phyloP scores from a whole-genome alignment of 2,113 vertebrate species.

The Seriola rivoliana region DNA sequence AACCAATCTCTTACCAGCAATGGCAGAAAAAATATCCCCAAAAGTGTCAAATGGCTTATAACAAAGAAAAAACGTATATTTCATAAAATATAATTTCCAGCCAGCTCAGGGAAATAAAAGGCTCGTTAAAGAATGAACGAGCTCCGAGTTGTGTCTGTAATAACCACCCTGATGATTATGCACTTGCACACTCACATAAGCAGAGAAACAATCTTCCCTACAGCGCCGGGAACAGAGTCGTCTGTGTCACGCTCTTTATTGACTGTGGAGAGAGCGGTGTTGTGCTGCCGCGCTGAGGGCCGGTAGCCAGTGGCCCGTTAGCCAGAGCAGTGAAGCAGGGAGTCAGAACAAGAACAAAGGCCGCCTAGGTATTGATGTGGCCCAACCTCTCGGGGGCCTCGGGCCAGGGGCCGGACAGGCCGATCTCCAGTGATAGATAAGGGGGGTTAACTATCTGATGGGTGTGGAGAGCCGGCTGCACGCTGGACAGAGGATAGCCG shows the following conservation, averaged over 20 bases:
- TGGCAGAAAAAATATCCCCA: neutral
- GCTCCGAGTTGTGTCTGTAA: neutral
- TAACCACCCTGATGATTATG: constrained; percentile 9
- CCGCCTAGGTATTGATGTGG: constrained; percentile 72
- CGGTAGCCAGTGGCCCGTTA: constrained; percentile 66
- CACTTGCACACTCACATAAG: constrained; percentile 5
- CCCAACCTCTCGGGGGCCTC: constrained; percentile 63
- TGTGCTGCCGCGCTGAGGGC: constrained; percentile 43
- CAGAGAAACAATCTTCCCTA: neutral
- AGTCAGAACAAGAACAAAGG: constrained; percentile 80
- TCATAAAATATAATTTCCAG: neutral
- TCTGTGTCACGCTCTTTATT: constrained; percentile 57
- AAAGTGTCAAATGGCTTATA: neutral
- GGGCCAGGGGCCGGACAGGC: constrained; percentile 63
- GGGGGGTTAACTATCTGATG: constrained; percentile 69
- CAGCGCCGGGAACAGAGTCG: constrained; percentile 30
- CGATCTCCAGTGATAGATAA: constrained; percentile 77
- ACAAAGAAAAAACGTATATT: neutral
- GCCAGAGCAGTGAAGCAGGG: constrained; percentile 71
- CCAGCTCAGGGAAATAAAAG: no score
- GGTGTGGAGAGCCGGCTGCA: constrained; percentile 60
- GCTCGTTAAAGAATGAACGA: neutral
- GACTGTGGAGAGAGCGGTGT: constrained; percentile 49
- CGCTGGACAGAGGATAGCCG: constrained; percentile 51
- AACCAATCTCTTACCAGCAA: neutral